A percentile compares a stretch with the other conserved stretches of the same genome.
phyloP scores from a whole-genome alignment of 2,888 invertebrate species.

The Proisotoma minuta region DNA sequence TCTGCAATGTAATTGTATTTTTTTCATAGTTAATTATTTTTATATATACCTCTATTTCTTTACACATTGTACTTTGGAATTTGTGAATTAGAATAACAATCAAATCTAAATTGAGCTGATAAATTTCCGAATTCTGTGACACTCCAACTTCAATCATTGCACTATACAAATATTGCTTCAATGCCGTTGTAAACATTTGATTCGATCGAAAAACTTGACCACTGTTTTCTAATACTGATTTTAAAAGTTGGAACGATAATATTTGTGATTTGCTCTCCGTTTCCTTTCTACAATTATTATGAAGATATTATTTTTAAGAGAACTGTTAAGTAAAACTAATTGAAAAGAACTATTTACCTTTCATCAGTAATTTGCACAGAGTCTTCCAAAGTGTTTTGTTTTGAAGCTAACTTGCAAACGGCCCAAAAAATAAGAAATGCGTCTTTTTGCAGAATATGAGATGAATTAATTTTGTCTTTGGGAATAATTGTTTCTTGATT shows the following conservation, averaged over 20 bases:
- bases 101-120: constrained; percentile 91
- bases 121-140: constrained; percentile 93
- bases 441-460: constrained; percentile 94
- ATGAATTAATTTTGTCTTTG: constrained; percentile 81
- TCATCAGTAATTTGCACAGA: constrained; percentile 90
- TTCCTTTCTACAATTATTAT: constrained; percentile 8
- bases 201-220: constrained; percentile 93
- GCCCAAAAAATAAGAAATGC: constrained; percentile 97
- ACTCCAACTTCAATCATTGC: constrained; percentile 97
- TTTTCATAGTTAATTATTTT: not conserved
- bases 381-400: constrained; percentile 81
- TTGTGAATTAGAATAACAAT: constrained; percentile 91
- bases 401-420: constrained; percentile 97
- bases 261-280: constrained; percentile 87
- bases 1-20: not conserved
- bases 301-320: not conserved
- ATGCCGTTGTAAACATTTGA: constrained; percentile 96
- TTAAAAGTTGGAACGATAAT: constrained; percentile 84
- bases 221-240: constrained; percentile 93
- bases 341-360: constrained; percentile 43
- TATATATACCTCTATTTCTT: constrained; percentile 85
- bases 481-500: not conserved
- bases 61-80: constrained; percentile 94
- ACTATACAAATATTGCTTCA: constrained; percentile 96
- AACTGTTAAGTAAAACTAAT: no score